phyloP scores from a whole-genome alignment of 2,797 vertebrate genomes.

The Enteromius mattozi region DNA sequence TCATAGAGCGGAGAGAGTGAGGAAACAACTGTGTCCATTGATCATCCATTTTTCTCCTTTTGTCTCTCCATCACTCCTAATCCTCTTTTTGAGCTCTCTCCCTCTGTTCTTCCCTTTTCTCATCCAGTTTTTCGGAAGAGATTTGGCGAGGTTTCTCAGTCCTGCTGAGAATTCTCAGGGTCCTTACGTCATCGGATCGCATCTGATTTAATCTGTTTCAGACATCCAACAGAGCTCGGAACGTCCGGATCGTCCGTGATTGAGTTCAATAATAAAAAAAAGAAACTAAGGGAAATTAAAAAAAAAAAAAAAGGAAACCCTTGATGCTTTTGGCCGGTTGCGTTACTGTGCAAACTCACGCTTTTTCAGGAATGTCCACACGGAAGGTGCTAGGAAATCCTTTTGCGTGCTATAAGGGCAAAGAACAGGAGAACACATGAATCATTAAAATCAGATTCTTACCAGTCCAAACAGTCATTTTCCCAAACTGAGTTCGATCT shows the following conservation, averaged over 20 bases:
- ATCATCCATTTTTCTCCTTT: constrained; percentile 43
- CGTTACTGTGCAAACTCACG: constrained; percentile 91
- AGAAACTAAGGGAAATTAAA: constrained; percentile 56
- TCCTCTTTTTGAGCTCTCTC: constrained; percentile 6
- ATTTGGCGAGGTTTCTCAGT: constrained; percentile 84
- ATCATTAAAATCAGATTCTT: constrained; percentile 68
- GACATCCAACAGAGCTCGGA: constrained; percentile 84
- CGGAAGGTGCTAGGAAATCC: constrained; percentile 99
- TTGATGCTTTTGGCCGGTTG: constrained; percentile 71
- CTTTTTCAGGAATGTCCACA: constrained; percentile 95
- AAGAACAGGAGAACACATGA: constrained; percentile 73
- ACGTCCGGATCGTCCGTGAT: constrained; percentile 90
- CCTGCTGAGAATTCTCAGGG: constrained; percentile 93
- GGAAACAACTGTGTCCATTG: constrained; percentile 60
- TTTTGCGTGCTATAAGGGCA: constrained; percentile 90
- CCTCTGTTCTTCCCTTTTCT: constrained; percentile 12
- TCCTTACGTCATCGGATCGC: constrained; percentile 37
- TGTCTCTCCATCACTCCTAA: constrained; percentile 17
- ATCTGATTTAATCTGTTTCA: constrained; percentile 62
- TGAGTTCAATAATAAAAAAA: constrained; percentile 81
- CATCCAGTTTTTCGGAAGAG: constrained; percentile 37
- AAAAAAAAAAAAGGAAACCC: constrained; percentile 31
- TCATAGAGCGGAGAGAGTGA: constrained; percentile 82
- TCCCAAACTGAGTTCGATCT: neutral
- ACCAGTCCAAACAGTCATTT: neutral